Base-by-base conservation (phyloP, 2,888 invertebrate genomes). In the Lomographa bimaculata region DNA sequence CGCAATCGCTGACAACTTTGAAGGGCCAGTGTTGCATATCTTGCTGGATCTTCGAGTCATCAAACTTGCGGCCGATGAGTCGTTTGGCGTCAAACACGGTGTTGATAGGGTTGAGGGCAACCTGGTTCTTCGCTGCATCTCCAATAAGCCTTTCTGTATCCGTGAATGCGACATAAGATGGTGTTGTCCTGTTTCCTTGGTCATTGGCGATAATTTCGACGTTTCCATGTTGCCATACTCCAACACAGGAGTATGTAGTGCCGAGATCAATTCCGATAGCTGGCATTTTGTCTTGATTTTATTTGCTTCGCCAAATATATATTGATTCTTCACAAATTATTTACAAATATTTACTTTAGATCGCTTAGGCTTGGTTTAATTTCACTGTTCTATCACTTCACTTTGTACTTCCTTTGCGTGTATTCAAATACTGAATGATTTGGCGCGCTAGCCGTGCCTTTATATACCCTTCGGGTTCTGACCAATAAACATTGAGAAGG, bases 21-120 rank as follows among this genome's bases (percentile, higher is more conserved):
- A 97, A 97, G 1, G 96, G 95, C 96, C 96, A 97, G 57, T 94
- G 93, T 60, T 94, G 92, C 90, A 95, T 93, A 71, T 97, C 96
- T 21, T 91, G 90, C 62, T 95, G 94, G 12, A 96, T 94, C 57
- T 93, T 92, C 64, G 84, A 86, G 66, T 96, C 96, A 57, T 92
- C 92, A 67, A 91, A 96, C 52, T 93, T 93, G 49, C 96, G 91
- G 19, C 96, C 96, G 68, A 96, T 95, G 52, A 96, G 79, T 50
- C 96, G 91, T 73, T 96, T 92, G 63, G 92, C 92, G 61, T 93
- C 92, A 69, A 93, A 94, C 12, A 94, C 92, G 0, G 94, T 94
- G 82, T 95, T 94, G 63, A 75, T 89, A 11, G 95, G 94, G 76
- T 95, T 95, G 87, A 93, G 91, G 17, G 93, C 93, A 11, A 94